Evolutionary conservation across 1,140 invertebrate species (phyloP), one percentile per base, ranked within the genome.

Genomic region (Zaprionus tsacasi): DNA sequence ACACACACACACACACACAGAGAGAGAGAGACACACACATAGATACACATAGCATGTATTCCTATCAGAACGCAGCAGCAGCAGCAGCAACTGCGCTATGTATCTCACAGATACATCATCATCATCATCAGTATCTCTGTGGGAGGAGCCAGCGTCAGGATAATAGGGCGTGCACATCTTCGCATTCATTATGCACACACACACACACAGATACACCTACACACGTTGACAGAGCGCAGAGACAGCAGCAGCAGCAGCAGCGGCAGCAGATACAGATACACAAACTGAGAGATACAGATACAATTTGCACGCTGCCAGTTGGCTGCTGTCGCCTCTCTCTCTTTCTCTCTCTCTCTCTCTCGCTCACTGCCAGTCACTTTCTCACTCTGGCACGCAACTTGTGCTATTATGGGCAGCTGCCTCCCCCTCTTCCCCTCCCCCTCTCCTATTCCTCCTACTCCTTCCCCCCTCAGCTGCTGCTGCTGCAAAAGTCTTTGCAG

Each of bases 161-260:
- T 91, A 91, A 91, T 89, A 91, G 88, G 88, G 88, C 88, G 88
- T 75, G 76, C 76, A 91, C 83, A 91, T 91, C 88, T 78, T 91
- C 81, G 79, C 83, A 91, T 91, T 88, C 83, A 91, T 91, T 91
- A 91, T 91, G 76, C 88, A 87, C 82, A 81, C 45, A 55, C 30
- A 71, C 52, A 70, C 63, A 68, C 55, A 71, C 56, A 79, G 21
- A 45, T 27, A 38, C 33, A 38, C 40, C 27, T 35, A 59, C 50
- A 71, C 33, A 52, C 27, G 43, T 30, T 35, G 40, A 30, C 13
- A 71, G 27, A 30, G 27, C 27, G 63, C 75, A 56, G 68, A 27
- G 43, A 54, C 61, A 70, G 50, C 30, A 25, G 15, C 17, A 2
- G n/a, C n/a, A 15, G 57, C 13, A 63, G 43, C 50, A 52, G 72